Conservation (phyloP, 2,113 vertebrate genomes). For the Hoplias malabaricus region DNA sequence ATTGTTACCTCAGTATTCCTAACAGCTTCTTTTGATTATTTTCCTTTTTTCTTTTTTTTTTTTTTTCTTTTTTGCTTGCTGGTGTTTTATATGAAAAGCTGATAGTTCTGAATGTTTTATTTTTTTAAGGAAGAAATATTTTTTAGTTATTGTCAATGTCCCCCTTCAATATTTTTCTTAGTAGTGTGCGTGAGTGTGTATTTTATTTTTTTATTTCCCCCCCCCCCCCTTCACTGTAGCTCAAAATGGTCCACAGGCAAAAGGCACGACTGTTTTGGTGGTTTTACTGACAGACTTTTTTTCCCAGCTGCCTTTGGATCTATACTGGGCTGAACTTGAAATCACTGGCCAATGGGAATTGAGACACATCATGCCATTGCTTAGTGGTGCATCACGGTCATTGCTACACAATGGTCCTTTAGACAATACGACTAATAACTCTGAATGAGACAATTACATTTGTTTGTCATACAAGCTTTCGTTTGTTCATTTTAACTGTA, state of each 20-base stretch:
- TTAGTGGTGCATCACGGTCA: constrained; percentile 44
- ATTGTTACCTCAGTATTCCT: constrained; percentile 93
- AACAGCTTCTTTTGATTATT: constrained; percentile 62
- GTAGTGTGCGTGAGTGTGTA: constrained; percentile 56
- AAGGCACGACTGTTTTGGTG: background rate
- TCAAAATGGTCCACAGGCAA: constrained; percentile 31
- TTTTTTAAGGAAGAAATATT: constrained; percentile 87
- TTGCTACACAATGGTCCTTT: background rate
- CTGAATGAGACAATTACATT: background rate
- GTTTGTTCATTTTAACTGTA: constrained; percentile 9
- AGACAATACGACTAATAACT: constrained; percentile 4
- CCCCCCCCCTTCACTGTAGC: constrained; percentile 4
- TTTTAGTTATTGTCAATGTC: constrained; percentile 76
- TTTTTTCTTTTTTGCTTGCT: constrained; percentile 74
- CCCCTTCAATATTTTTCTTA: constrained; percentile 68
- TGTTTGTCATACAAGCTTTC: constrained; percentile 36
- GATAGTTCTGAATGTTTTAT: constrained; percentile 97
- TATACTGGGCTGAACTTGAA: constrained; percentile 23
- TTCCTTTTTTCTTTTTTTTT: constrained; percentile 57
- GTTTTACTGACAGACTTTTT: background rate
- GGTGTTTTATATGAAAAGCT: constrained; percentile 84
- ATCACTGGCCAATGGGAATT: constrained; percentile 62
- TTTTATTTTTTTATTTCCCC: background rate
- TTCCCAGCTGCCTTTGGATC: constrained; percentile 23
- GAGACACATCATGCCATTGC: constrained; percentile 47